Evolutionary conservation across 1,140 invertebrate genomes (phyloP).

Genomic region (Drosophila hydei): DNA sequence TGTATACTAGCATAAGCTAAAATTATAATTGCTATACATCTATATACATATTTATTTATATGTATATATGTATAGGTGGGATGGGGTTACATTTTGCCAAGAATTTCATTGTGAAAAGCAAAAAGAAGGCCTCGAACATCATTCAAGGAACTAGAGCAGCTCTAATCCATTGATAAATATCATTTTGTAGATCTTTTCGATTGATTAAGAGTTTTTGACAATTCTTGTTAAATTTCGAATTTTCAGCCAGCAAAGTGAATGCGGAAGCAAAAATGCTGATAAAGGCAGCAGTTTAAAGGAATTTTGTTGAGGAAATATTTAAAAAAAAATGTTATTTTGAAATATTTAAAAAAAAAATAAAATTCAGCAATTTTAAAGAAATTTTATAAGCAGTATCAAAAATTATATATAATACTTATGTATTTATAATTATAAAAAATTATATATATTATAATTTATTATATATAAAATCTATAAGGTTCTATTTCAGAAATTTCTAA

Average conservation of each 20-base stretch:
- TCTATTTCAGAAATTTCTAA: too few species aligned
- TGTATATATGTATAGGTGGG: background rate
- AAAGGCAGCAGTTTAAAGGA: conserved; percentile 18
- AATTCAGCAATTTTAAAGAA: too few species aligned
- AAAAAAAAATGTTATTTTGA: too few species aligned
- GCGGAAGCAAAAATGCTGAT: conserved; percentile 15
- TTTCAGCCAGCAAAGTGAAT: conserved; percentile 3
- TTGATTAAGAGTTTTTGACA: conserved; percentile 32
- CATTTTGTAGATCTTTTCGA: conserved; percentile 50
- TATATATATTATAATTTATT: too few species aligned
- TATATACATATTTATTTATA: background rate
- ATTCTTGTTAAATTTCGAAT: conserved; percentile 29
- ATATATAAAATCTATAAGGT: too few species aligned
- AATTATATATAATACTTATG: too few species aligned
- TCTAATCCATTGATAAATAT: conserved; percentile 56
- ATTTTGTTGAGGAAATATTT: background rate
- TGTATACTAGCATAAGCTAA: conserved; percentile 6
- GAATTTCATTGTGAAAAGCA: conserved; percentile 29
- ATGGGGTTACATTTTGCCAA: conserved; percentile 34
- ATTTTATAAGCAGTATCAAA: too few species aligned
- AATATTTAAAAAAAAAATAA: too few species aligned
- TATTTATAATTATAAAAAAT: too few species aligned
- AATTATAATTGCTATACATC: background rate
- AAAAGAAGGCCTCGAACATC: background rate
- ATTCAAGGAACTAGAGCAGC: conserved; percentile 17